Base-by-base conservation (phyloP, 2,888 invertebrate genomes). In the Calephelis perditalis region DNA sequence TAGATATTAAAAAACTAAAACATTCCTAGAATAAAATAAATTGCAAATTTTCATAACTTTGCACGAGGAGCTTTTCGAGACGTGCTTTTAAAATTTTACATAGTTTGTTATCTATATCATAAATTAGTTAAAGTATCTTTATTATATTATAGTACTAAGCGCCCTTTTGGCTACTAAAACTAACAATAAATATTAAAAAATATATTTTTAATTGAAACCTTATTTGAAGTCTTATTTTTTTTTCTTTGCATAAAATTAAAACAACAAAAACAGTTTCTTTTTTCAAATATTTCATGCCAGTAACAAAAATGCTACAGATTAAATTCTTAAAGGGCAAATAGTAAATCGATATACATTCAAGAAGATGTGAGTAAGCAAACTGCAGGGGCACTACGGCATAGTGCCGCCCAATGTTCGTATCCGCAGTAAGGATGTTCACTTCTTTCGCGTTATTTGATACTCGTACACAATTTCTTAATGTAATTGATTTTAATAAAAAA, bases 361-460 rank as follows among this genome's bases (percentile, higher is more conserved):
- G 75, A 82, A 85, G 84, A 83, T 83, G 81, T 83, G 79, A 80
- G 71, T 73, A 73, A 73, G 80, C 80, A 12, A 59, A 85, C 84
- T 88, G 88, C 88, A 86, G 86, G 77, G 75, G 78, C 78, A 86
- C 81, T 86, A 87, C 87, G 84, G 82, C 86, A 87, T 84, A 78
- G 79, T 75, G 82, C 81, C 82, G 82, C 81, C 82, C 82, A 82
- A 81, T 82, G 80, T 81, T 80, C 73, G 75, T 78, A 78, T 85
- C 86, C 85, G 86, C 87, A 85, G 82, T 83, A 79, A 59, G 65
- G 63, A 65, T 63, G 63, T 57, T 55, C 55, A 11, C n/a, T 55
- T 56, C 55, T 59, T 47, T 58, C 55, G 52, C 46, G 46, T 49
- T 37, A 49, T 56, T 55, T 55, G 44, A 49, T 54, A 54, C 26